Evolutionary conservation across 2,113 vertebrate genomes (phyloP).

Genomic region (Panurus biarmicus): DNA sequence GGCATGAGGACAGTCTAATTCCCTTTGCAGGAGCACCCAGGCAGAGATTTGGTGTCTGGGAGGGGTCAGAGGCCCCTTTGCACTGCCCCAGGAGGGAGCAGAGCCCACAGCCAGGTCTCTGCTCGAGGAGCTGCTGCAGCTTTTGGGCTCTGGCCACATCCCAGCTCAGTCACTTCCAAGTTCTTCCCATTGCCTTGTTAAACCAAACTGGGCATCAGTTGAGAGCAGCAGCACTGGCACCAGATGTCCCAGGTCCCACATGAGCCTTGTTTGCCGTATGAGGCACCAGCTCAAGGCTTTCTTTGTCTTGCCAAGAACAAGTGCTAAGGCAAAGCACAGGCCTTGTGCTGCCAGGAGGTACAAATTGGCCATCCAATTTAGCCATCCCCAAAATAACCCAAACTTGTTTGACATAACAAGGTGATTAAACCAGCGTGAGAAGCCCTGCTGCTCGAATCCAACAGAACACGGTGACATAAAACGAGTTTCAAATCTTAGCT

Average conservation of each 20-base stretch:
- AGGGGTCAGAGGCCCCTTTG: not conserved
- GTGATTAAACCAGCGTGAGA: slow-evolving; percentile 49
- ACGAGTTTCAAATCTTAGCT: not conserved
- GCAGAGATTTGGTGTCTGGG: not conserved
- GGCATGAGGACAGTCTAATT: not conserved
- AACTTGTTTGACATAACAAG: slow-evolving; percentile 33
- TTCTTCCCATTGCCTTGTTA: not conserved
- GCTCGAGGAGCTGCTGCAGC: rapidly evolving
- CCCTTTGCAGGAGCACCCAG: not conserved
- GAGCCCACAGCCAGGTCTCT: not conserved
- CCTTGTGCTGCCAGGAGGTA: not conserved
- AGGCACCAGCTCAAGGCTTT: not conserved
- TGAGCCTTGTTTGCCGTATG: not conserved
- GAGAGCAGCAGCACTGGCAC: not conserved
- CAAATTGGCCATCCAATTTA: slow-evolving; percentile 37
- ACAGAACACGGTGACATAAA: not conserved
- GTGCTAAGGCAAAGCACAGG: not conserved
- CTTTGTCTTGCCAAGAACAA: not conserved
- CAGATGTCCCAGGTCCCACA: not conserved
- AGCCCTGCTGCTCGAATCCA: slow-evolving; percentile 20
- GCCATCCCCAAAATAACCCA: slow-evolving; percentile 10
- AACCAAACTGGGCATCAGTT: not conserved
- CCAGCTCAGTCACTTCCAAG: not conserved
- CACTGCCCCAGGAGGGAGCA: not conserved
- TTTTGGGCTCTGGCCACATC: not conserved